Conservation (phyloP, 2,888 invertebrate species). For the Mythimna pallens region DNA sequence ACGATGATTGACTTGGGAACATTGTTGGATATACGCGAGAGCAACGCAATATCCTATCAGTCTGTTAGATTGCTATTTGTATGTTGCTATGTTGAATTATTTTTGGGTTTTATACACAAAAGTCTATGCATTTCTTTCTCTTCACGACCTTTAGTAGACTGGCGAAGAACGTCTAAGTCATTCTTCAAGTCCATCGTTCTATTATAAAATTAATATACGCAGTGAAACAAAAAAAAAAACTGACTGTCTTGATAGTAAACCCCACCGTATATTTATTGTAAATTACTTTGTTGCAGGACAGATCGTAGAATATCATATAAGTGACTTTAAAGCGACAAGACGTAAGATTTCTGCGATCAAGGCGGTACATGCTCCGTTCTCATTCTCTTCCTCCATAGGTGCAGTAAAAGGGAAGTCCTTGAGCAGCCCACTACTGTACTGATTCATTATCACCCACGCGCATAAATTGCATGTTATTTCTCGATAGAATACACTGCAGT, state of each 20-base stretch:
- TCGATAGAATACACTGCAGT: conserved; percentile 67
- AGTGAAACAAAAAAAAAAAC: not conserved
- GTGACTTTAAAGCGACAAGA: conserved; percentile 15
- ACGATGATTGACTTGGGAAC: conserved; percentile 42
- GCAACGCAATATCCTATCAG: conserved; percentile 10
- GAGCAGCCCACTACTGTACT: conserved; percentile 80
- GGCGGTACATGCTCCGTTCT: conserved; percentile 63
- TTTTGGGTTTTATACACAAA: not conserved
- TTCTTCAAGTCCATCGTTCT: not conserved
- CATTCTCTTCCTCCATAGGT: conserved; percentile 74
- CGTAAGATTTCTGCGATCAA: conserved; percentile 42
- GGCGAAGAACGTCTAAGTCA: not conserved
- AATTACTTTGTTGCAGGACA: conserved; percentile 20
- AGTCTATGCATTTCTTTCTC: not conserved
- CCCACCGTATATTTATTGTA: conserved; percentile 15
- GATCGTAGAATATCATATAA: conserved; percentile 1
- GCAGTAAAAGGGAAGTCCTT: conserved; percentile 89
- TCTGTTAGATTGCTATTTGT: not conserved
- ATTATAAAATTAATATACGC: not conserved
- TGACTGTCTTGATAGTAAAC: not conserved
- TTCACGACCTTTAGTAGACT: not conserved
- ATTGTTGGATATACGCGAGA: conserved; percentile 30
- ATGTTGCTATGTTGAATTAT: not conserved
- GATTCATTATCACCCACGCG: conserved; percentile 87
- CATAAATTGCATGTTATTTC: conserved; percentile 73